These are phyloP conservation scores for Nyctibius grandis DNA, from an alignment of 2,797 vertebrate species.

Conservation along the genomic window DNA sequence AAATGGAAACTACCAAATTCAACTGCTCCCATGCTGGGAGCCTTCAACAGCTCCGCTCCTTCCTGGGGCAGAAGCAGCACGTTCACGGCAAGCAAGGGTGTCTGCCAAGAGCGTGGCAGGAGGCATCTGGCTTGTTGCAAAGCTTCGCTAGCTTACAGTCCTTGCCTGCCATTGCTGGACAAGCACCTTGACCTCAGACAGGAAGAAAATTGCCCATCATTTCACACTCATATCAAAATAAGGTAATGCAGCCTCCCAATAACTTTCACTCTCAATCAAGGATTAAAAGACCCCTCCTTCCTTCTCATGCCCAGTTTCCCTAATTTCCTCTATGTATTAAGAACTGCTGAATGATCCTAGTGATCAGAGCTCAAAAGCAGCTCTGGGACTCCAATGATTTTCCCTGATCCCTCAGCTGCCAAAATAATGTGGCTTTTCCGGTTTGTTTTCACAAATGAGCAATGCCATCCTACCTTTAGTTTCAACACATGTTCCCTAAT, in stretches of 20 bases:
- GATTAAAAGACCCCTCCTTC: background rate
- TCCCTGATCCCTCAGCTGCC: background rate
- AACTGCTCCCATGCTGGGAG: background rate
- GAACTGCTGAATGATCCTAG: background rate
- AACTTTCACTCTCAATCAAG: background rate
- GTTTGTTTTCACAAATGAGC: background rate
- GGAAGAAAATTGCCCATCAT: background rate
- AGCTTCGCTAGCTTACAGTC: background rate
- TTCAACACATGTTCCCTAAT: background rate
- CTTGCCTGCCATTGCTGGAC: background rate
- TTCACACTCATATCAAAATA: background rate
- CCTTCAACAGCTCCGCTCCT: background rate
- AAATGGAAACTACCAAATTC: background rate
- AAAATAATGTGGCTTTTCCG: background rate
- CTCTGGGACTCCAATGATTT: background rate
- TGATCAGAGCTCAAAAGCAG: background rate
- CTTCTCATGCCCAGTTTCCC: background rate
- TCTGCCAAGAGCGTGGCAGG: background rate
- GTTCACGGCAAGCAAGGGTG: fast-evolving
- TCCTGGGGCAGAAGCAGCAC: fast-evolving
- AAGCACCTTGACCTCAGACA: fast-evolving
- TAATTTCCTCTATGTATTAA: background rate
- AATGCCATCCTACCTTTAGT: background rate
- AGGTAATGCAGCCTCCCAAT: background rate
- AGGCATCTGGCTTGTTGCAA: background rate